Base-by-base conservation (phyloP, 2,113 vertebrate genomes). In the Cathartes aura region DNA sequence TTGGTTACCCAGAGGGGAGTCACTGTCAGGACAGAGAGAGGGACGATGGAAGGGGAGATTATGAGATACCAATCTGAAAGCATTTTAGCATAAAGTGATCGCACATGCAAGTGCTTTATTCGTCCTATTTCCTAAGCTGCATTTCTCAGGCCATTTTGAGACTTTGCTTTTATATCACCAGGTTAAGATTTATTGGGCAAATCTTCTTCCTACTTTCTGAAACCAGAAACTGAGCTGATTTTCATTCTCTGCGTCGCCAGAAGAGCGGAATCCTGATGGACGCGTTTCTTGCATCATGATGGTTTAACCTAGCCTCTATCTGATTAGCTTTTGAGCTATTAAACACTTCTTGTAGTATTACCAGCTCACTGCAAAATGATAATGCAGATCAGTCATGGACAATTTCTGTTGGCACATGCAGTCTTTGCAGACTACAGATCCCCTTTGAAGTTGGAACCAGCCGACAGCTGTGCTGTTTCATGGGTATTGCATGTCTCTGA, bases 271-370 rank as follows among this genome's bases (percentile, higher is more conserved):
- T 80, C 36, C 45, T 66, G 34, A 82, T 70, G 58, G 59, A 93
- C 0, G 0, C 2, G 2, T 95, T 88, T 66, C 74, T 90, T 93
- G 53, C 78, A 86, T 80, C 38, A 6, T 8, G 62, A 50, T 88
- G 62, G 74, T 95, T 95, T 96, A 89, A 87, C 86, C 93, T 71
- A 43, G 12, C 66, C 82, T 89, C 76, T 79, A 26, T 87, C 89
- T 91, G 62, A 93, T 96, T 85, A 94, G 62, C 70, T 91, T 82
- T 87, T 1, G 26, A 93, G 87, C 87, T 89, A 75, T 93, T 91
- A 91, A 96, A 94, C 42, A 62, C 32, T 89, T 84, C 76, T 70
- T 85, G 74, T 80, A 91, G 62, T 74, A 90, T 90, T 93, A 93
- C 67, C 78, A 93, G 38, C 82, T 90, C 63, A 42, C 78, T 88